Conservation (phyloP, 2,113 vertebrate genomes). For the Siniperca chuatsi region DNA sequence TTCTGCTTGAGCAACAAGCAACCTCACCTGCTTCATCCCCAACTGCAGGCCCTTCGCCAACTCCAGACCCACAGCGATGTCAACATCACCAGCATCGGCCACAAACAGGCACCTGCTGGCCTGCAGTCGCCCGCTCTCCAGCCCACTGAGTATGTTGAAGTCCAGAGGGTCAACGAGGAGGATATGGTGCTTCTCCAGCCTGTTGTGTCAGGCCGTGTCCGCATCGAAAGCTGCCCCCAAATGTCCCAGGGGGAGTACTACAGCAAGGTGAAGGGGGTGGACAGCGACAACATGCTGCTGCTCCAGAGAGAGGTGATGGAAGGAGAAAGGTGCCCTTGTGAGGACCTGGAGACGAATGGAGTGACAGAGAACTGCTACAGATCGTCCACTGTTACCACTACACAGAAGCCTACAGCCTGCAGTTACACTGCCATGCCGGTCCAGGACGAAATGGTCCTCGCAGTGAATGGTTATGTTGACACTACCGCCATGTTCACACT, state of each 20-base stretch:
- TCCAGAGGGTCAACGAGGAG: slow-evolving; percentile 87
- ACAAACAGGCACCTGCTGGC: slow-evolving; percentile 9
- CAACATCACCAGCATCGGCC: slow-evolving; percentile 28
- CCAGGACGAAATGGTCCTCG: slow-evolving; percentile 61
- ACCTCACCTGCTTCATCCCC: slow-evolving; percentile 15
- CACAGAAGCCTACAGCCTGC: slow-evolving; percentile 69
- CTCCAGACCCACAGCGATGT: slow-evolving; percentile 65
- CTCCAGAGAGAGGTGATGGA: slow-evolving; percentile 84
- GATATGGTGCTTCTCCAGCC: slow-evolving; percentile 85
- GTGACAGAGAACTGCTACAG: slow-evolving; percentile 43
- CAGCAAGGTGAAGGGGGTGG: slow-evolving; percentile 88
- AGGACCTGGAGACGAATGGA: slow-evolving; percentile 64
- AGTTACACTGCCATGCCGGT: slow-evolving; percentile 26
- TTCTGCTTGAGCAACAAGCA: slow-evolving; percentile 36
- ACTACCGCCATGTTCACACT: slow-evolving; percentile 79
- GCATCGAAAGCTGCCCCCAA: slow-evolving; percentile 17
- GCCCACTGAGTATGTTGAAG: slow-evolving; percentile 90
- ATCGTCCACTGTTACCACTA: slow-evolving; percentile 28
- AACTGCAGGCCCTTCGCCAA: neutral
- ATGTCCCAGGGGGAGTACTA: slow-evolving; percentile 83
- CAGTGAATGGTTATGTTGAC: slow-evolving; percentile 90
- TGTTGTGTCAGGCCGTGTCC: slow-evolving; percentile 69
- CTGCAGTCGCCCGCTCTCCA: slow-evolving; percentile 53
- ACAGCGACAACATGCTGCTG: slow-evolving; percentile 84
- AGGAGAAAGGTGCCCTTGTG: slow-evolving; percentile 61